Base-by-base conservation (phyloP, 2,113 vertebrate genomes). In the Corydoras sp. region DNA sequence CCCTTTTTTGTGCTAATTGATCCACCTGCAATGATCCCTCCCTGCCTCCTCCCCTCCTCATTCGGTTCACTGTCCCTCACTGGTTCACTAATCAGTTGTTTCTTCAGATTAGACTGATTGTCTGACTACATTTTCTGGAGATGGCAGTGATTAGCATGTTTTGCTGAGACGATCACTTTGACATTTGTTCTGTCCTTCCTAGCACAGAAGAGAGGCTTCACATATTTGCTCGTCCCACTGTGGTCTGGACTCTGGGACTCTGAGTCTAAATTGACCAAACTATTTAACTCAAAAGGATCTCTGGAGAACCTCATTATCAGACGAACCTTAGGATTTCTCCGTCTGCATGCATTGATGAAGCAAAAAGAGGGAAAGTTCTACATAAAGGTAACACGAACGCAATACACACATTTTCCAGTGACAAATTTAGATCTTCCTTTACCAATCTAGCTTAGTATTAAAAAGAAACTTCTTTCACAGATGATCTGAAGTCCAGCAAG, bases 1-100 rank as follows among this genome's bases (percentile, higher is more conserved):
- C 51, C 10, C n/a, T 2, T 59, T 15, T 11, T 53, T 89, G 81
- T 86, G 79, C 80, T 77, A 80, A 82, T 63, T 82, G 83, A 85
- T 84, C 77, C 82, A 83, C 72, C 71, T 71, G 77, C 78, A 61
- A 62, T 29, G 18, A 61, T 77, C 78, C 64, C 71, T 62, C 72
- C 72, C 76, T 66, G 71, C 72, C 59, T 50, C 67, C 15, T 58
- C 15, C 69, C 72, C 77, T 78, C 71, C 71, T 68, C 77, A 54
- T 74, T 65, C 67, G 65, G 73, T 15, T 85, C 74, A 31, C 79
- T 73, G 72, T 77, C 65, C 71, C 76, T 76, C 66, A 4, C 69
- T 50, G 58, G 59, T 15, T 68, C 75, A 51, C 73, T 48, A n/a
- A 18, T 58, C 43, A 49, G 73, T 48, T 62, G 24, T 35, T 68